Evolutionary conservation across 2,113 vertebrate species (phyloP).

Genomic region (Platysteira castanea): DNA sequence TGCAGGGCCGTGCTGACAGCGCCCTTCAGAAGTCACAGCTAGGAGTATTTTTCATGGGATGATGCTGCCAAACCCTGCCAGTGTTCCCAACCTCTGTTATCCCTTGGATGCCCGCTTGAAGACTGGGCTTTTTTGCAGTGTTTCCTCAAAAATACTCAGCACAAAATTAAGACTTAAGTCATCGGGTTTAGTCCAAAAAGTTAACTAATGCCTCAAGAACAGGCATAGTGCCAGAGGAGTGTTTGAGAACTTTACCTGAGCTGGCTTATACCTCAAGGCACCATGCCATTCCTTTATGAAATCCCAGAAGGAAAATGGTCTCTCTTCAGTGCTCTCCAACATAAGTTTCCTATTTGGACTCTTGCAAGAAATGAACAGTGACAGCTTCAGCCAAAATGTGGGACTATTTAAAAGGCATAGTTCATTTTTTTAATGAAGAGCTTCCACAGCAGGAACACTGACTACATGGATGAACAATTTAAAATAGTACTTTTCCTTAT

Average conservation of each 20-base stretch:
- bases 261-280: background rate
- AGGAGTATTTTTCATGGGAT: background rate
- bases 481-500: background rate
- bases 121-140: background rate
- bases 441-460: background rate
- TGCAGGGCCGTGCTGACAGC: background rate
- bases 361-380: background rate
- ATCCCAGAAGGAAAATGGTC: background rate
- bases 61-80: background rate
- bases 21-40: background rate
- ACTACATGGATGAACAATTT: background rate
- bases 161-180: background rate
- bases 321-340: background rate
- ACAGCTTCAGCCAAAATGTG: background rate
- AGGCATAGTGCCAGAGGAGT: background rate
- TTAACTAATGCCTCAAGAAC: background rate
- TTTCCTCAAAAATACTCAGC: background rate
- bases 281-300: background rate
- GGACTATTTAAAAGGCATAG: background rate
- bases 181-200: background rate
- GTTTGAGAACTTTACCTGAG: background rate
- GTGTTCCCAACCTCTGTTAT: background rate
- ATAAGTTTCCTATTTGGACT: background rate
- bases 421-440: background rate
- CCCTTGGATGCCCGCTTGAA: accelerated